Evolutionary conservation across 2,113 vertebrate species (phyloP), one percentile per base, ranked within the genome.

Genomic region (Phasianus colchicus): DNA sequence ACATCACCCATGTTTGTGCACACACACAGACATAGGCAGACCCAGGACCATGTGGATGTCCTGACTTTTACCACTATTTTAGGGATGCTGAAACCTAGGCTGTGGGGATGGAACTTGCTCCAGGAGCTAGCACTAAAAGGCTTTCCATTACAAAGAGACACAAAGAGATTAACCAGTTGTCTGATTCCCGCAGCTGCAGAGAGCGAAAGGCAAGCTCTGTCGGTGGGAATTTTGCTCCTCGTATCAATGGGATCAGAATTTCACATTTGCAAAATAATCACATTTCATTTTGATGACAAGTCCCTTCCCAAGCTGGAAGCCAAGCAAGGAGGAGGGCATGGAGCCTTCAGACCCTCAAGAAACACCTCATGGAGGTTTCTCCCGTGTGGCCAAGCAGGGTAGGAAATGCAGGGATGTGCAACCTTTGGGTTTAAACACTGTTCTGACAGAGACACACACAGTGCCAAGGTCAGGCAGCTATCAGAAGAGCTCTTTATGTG

Each of bases 1-100:
- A 1, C 27, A 24, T 5, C 9, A 64, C 25, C 65, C 24, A 9
- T 60, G 52, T 42, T n/a, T 45, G 5, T 2, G 27, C 11, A 32
- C 1, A 43, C 42, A 36, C 55, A 60, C 1, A 8, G 48, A 36
- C 61, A 55, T 22, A 13, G 0, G 5, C 64, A 6, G 4, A 43
- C 29, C 40, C 52, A 4, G 11, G 42, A 25, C 0, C 4, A 42
- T 57, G 16, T 0, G 3, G 52, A 43, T 11, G 34, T 12, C 77
- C 21, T 9, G 9, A 7, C 57, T 43, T 43, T 11, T 30, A 73
- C 34, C n/a, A 34, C 43, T 7, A 13, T 29, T 19, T 36, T 25
- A 22, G 42, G 29, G 43, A 71, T 48, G 65, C 18, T 52, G 36
- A 47, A 50, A 34, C 32, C 45, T 25, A 0, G 29, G 12, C 75